phyloP scores from a whole-genome alignment of 2,797 vertebrate species.

The Distichodus sexfasciatus region DNA sequence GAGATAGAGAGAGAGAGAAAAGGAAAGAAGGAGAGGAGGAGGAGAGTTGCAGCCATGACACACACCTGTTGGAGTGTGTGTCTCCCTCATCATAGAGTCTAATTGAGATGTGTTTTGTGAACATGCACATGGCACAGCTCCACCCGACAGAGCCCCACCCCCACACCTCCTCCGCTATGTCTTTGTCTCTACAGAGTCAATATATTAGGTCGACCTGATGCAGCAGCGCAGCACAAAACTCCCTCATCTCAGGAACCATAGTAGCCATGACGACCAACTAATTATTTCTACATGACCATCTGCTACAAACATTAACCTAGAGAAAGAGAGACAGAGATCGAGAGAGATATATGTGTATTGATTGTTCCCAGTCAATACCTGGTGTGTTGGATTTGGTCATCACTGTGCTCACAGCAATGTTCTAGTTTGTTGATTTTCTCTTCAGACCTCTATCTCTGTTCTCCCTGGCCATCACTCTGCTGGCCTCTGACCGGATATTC shows the following conservation, averaged over 20 bases:
- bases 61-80: neutral
- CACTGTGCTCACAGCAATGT: neutral
- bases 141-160: slow-evolving; percentile 37
- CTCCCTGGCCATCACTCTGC: too few relatives aligned
- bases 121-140: slow-evolving; percentile 33
- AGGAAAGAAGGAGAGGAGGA: too few relatives aligned
- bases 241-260: slow-evolving; percentile 75
- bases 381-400: neutral
- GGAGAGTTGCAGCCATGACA: too few relatives aligned
- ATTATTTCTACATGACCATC: slow-evolving; percentile 79
- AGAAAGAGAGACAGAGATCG: neutral
- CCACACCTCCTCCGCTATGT: slow-evolving; percentile 42
- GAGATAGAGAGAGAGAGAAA: neutral
- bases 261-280: slow-evolving; percentile 84
- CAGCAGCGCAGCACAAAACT: too few relatives aligned
- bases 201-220: slow-evolving; percentile 78
- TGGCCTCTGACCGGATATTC: too few relatives aligned
- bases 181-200: slow-evolving; percentile 68
- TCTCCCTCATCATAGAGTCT: slow-evolving; percentile 59
- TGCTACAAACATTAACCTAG: slow-evolving; percentile 85
- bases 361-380: neutral
- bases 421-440: neutral
- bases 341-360: neutral
- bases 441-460: neutral
- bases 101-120: slow-evolving; percentile 63